These are phyloP conservation scores for Malacoraja senta DNA, from an alignment of 2,797 vertebrate genomes.

Conservation along the genomic window DNA sequence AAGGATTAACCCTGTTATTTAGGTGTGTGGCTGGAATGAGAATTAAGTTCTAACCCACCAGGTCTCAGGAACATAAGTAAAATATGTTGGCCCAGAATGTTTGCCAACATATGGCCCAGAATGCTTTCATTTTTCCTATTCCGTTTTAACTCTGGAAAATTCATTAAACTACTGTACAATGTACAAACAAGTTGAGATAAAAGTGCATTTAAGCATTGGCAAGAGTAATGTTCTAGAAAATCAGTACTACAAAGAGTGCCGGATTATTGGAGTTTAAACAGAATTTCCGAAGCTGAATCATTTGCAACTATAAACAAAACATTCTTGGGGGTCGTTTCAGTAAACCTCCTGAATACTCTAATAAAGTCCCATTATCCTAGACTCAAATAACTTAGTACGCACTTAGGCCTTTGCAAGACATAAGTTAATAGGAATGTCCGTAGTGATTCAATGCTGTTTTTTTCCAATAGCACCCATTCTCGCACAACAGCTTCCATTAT, in stretches of 20 bases:
- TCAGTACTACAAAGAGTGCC: no score
- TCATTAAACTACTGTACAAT: no score
- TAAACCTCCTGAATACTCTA: background rate
- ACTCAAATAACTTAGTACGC: conserved; percentile 50
- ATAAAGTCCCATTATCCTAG: background rate
- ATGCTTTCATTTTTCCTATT: no score
- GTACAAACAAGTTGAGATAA: no score
- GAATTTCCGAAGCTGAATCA: background rate
- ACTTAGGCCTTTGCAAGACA: conserved; percentile 97
- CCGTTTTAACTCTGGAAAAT: no score
- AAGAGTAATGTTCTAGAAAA: background rate
- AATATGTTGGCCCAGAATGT: no score
- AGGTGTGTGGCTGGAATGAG: no score
- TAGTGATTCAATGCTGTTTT: conserved; percentile 88
- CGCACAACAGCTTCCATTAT: conserved; percentile 97
- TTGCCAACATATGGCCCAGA: no score
- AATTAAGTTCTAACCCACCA: no score
- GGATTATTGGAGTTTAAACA: background rate
- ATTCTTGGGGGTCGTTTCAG: background rate
- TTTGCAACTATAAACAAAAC: background rate
- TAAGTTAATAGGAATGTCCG: conserved; percentile 95
- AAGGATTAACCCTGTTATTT: background rate
- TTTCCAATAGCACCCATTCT: conserved; percentile 96
- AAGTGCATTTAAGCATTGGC: no score
- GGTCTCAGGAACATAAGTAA: no score